Evolutionary conservation across 2,113 vertebrate genomes (phyloP).

Genomic region (Manacus vitellinus): DNA sequence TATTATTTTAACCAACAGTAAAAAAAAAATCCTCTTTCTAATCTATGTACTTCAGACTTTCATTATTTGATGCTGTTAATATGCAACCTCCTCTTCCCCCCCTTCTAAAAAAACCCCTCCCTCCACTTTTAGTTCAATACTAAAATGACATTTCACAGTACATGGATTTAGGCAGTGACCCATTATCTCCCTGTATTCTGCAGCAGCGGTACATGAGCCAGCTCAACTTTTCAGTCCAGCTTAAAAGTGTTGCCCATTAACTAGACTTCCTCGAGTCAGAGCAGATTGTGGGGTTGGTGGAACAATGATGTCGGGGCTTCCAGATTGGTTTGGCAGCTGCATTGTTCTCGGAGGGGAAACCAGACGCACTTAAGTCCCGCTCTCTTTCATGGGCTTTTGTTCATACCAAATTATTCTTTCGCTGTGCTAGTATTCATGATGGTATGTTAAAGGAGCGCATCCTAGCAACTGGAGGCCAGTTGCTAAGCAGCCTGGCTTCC

Average conservation of each 20-base stretch:
- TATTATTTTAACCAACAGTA: constrained; percentile 26
- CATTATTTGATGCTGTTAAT: constrained; percentile 1
- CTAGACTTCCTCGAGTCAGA: constrained; percentile 83
- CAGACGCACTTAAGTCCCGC: constrained; percentile 88
- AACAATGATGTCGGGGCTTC: constrained; percentile 89
- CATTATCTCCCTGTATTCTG: constrained; percentile 70
- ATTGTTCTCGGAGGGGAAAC: constrained; percentile 86
- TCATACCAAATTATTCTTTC: constrained; percentile 90
- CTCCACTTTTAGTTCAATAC: constrained; percentile 36
- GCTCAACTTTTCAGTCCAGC: constrained; percentile 75
- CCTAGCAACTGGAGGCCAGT: constrained; percentile 90
- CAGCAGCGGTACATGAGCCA: constrained; percentile 58
- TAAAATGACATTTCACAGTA: constrained; percentile 71
- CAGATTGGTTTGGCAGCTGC: constrained; percentile 93
- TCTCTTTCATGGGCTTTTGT: constrained; percentile 86
- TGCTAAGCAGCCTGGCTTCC: constrained; percentile 86
- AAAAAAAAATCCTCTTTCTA: background rate
- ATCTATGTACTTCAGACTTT: background rate
- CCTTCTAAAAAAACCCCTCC: background rate
- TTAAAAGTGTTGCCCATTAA: constrained; percentile 80
- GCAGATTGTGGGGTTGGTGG: constrained; percentile 78
- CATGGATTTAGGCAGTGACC: constrained; percentile 68
- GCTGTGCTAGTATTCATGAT: constrained; percentile 88
- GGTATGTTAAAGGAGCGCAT: constrained; percentile 89
- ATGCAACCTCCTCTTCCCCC: background rate